A percentile compares a stretch with the other conserved stretches of the same genome.
phyloP scores from a whole-genome alignment of 1,140 invertebrate species.

The Procambarus clarkii region DNA sequence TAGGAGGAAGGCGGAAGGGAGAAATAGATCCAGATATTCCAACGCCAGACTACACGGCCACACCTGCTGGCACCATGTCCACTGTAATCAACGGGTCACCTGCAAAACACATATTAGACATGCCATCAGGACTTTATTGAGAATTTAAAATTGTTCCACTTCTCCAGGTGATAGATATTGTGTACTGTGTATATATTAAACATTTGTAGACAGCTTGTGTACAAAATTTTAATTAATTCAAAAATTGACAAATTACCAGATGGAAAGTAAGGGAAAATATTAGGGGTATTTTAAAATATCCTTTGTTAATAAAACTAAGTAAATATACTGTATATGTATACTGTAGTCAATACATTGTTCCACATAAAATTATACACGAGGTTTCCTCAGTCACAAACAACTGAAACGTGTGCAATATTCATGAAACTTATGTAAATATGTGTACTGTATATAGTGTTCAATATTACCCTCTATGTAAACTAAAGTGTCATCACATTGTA shows the following conservation, averaged over 20 bases:
- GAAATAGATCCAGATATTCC: conserved; percentile 72
- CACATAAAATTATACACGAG: background rate
- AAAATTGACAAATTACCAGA: background rate
- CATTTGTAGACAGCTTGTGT: background rate
- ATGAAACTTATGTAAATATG: conserved; percentile 5
- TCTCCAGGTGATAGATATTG: background rate
- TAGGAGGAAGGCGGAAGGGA: conserved; percentile 31
- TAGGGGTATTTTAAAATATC: too few relatives aligned
- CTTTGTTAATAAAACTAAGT: background rate
- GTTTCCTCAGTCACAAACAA: background rate
- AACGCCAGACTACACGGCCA: conserved; percentile 72
- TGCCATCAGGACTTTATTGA: conserved; percentile 72
- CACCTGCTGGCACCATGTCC: conserved; percentile 57
- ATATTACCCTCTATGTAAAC: background rate
- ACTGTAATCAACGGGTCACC: conserved; percentile 20
- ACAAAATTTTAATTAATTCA: too few relatives aligned
- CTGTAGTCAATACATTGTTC: background rate
- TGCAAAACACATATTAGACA: conserved; percentile 72
- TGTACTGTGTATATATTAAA: background rate
- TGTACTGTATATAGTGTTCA: conserved; percentile 4
- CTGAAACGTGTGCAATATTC: background rate
- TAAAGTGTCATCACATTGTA: conserved; percentile 14
- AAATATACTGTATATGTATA: background rate
- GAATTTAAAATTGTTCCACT: background rate
- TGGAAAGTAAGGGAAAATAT: background rate